These are phyloP conservation scores for Galeopsomyia nigrocyanea DNA, from an alignment of 2,888 invertebrate genomes.

Conservation along the genomic window DNA sequence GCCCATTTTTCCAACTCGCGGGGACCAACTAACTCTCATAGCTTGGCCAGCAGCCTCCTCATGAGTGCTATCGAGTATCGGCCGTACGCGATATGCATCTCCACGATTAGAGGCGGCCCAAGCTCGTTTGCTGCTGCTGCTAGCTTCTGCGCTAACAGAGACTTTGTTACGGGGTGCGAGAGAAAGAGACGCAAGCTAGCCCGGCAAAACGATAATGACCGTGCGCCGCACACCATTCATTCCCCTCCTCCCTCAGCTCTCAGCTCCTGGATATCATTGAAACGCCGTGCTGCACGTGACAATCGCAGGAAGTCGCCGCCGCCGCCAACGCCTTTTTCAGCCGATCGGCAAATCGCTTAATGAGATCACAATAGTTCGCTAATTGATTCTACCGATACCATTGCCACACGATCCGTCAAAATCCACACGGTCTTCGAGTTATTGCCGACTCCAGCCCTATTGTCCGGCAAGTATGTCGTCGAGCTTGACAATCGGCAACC, in stretches of 20 bases:
- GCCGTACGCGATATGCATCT: slow-evolving; percentile 34
- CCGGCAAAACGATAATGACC: slow-evolving; percentile 21
- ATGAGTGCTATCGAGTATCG: slow-evolving; percentile 35
- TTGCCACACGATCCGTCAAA: too few species aligned
- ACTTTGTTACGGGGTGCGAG: slow-evolving; percentile 27
- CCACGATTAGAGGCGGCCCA: slow-evolving; percentile 36
- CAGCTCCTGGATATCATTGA: too few species aligned
- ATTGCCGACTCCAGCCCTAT: too few species aligned
- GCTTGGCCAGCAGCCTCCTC: background rate
- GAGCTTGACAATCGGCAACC: too few species aligned
- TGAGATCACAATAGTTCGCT: too few species aligned
- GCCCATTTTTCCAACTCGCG: slow-evolving; percentile 32
- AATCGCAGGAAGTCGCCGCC: slow-evolving; percentile 11
- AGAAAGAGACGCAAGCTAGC: background rate
- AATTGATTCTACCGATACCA: too few species aligned
- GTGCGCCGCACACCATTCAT: background rate
- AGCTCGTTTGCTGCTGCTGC: background rate
- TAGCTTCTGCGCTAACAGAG: slow-evolving; percentile 1
- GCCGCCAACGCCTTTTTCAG: background rate
- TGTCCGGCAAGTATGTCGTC: too few species aligned
- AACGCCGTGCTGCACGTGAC: background rate
- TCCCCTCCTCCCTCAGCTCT: too few species aligned
- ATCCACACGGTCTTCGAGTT: too few species aligned
- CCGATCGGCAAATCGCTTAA: too few species aligned
- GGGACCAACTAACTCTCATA: slow-evolving; percentile 36